phyloP scores from a whole-genome alignment of 2,113 vertebrate species.

The Stictonetta naevosa region DNA sequence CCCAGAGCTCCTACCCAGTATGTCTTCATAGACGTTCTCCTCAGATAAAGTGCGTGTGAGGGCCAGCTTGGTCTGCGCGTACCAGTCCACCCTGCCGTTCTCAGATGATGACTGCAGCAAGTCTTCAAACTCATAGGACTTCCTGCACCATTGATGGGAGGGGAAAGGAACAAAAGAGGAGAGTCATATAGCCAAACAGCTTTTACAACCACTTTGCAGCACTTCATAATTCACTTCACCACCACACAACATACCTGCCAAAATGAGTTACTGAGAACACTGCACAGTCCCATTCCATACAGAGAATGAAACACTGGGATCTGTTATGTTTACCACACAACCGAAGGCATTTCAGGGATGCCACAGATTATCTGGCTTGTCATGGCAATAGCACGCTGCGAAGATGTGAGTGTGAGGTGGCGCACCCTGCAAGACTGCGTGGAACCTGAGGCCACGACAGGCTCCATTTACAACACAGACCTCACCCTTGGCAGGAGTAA shows the following conservation, averaged over 20 bases:
- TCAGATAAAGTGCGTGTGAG: slow-evolving; percentile 97
- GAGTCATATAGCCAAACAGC: neutral
- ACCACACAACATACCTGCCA: neutral
- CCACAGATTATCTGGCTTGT: neutral
- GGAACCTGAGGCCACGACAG: neutral
- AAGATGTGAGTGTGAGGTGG: neutral
- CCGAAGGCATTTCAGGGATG: neutral
- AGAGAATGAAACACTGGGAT: neutral
- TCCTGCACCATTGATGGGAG: slow-evolving; percentile 75
- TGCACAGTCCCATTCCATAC: neutral
- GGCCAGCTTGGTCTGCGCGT: slow-evolving; percentile 90
- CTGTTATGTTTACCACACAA: neutral
- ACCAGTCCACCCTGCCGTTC: slow-evolving; percentile 88
- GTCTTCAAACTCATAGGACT: slow-evolving; percentile 97
- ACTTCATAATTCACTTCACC: neutral
- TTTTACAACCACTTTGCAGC: neutral
- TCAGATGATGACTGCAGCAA: slow-evolving; percentile 88
- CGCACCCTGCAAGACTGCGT: neutral
- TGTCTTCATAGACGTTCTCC: slow-evolving; percentile 98
- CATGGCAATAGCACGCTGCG: neutral
- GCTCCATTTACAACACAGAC: neutral
- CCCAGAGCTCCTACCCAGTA: slow-evolving; percentile 84
- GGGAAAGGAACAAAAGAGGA: neutral
- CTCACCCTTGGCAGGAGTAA: accelerated
- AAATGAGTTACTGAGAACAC: neutral